Base-by-base conservation (phyloP, 2,888 invertebrate species). In the Eupeodes latifasciatus region DNA sequence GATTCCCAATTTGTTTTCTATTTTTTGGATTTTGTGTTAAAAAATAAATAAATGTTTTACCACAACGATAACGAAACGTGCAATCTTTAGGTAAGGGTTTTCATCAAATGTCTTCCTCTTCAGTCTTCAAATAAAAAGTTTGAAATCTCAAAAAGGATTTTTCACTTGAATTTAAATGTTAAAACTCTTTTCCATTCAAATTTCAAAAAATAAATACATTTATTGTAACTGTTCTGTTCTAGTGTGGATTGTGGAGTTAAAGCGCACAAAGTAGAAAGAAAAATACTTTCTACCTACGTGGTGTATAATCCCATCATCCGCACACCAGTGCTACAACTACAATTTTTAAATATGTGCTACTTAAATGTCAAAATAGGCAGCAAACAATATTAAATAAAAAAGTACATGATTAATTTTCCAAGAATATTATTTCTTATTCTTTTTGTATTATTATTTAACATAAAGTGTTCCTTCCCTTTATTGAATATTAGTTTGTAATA, bases 211-310 rank as follows among this genome's bases (percentile, higher is more conserved):
- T 49, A 7, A 44, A 51, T 27, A 27, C 3, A 62, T 16, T 61
- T 19, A 19, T 53, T 72, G 19, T 27, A 61, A 74, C 27, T 62
- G 62, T 49, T 57, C 27, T 62, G 62, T 49, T 57, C n/a, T 40
- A 14, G 55, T 71, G 71, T 71, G 19, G 71, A 71, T 71, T 40
- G 40, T 44, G 51, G 34, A 67, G 53, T 71, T 71, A 40, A 53
- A 71, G 55, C 40, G 71, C 80, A 84, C 71, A 80, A 75, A 82
- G 69, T 27, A 80, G 66, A 61, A 57, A 27, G 27, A 83, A 64
- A 59, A 47, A 83, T 84, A 87, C 87, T 87, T 87, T 87, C 87
- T 87, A 84, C 72, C 84, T 87, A 87, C 87, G 87, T 87, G 87
- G 87, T 87, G 87, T 84, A 61, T 77, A 79, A 77, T 64, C 55